Evolutionary conservation across 2,888 invertebrate genomes (phyloP), one percentile per base, ranked within the genome.

Genomic region (Imbricaverruca yamaguchii): DNA sequence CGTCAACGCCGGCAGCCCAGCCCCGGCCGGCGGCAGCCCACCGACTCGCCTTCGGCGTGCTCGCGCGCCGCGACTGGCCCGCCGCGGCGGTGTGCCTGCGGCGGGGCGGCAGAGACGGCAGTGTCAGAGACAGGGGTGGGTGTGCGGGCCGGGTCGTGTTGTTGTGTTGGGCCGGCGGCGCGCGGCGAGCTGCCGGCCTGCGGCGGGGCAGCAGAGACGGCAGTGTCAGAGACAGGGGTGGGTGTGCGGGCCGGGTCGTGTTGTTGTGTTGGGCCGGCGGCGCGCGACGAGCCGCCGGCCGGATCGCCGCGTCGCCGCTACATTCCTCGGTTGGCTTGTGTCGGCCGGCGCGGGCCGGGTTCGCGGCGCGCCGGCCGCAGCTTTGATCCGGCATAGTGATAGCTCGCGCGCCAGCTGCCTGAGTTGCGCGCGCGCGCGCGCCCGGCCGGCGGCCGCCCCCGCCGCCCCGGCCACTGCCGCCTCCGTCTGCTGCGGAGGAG

Each of bases 381-480:
- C 67, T 67, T 67, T 67, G 23, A 67, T 25, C 23, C 11, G 67
- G 67, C 67, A 23, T 67, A 67, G 67, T 67, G 67, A 67, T 67
- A 67, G 23, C 23, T 23, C 23, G 67, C 1, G 69, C 61, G 69
- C 39, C 10, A 39, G 39, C 15, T 12, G 69, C 23, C 69, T 12
- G 39, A 23, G 23, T 23, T 61, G 18, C 61, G 13, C 18, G 61
- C 1, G 65, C 39, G 18, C 61, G 13, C 18, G 61, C 1, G 65
- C 39, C 39, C 39, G 23, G 11, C 11, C 65, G 8, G 39, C 74
- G 21, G 74, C 39, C 74, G 74, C 67, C 23, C 25, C 53, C 53
- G 74, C 53, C 74, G 55, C 18, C 53, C 53, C 67, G 10, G 65
- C 65, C 23, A 23, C 74, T 15, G 55, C 74, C 39, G 39, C 53